phyloP scores from a whole-genome alignment of 2,113 vertebrate genomes.

The Pipa parva region DNA sequence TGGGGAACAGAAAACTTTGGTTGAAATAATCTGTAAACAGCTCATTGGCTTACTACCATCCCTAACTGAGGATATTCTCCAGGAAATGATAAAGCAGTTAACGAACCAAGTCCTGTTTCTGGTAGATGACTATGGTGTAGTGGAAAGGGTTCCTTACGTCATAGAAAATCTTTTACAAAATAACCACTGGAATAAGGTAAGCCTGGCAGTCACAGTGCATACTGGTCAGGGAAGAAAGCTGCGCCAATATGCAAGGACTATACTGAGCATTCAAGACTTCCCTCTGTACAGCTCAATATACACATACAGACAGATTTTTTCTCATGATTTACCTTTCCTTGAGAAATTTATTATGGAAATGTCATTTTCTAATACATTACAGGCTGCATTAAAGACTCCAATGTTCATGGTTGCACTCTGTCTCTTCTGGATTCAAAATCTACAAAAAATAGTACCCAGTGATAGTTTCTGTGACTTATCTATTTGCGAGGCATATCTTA shows the following conservation, averaged over 20 bases:
- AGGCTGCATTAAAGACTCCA: constrained; percentile 27
- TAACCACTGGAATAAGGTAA: constrained; percentile 39
- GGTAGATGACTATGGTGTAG: constrained; percentile 44
- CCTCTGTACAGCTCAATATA: constrained; percentile 44
- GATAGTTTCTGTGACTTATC: too few relatives aligned
- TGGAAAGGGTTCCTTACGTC: background rate
- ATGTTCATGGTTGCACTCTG: constrained; percentile 8
- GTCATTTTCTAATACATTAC: background rate
- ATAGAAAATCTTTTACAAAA: constrained; percentile 45
- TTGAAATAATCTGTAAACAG: constrained; percentile 36
- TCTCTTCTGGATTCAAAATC: constrained; percentile 7
- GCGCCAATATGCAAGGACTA: constrained; percentile 28
- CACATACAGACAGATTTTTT: constrained; percentile 40
- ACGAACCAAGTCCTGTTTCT: constrained; percentile 47
- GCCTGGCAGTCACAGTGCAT: constrained; percentile 40
- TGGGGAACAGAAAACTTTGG: constrained; percentile 35
- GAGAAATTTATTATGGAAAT: constrained; percentile 24
- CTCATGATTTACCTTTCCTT: constrained; percentile 3
- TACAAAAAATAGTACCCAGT: background rate
- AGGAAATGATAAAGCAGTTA: constrained; percentile 20
- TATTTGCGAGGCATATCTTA: constrained; percentile 26
- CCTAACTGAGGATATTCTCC: constrained; percentile 39
- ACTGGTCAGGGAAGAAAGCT: constrained; percentile 35
- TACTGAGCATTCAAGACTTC: constrained; percentile 35
- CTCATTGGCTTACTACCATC: background rate